A percentile compares a stretch with the other conserved stretches of the same genome.
Evolutionary conservation across 2,113 vertebrate species (phyloP).

Genomic region (Atherinomorus stipes): DNA sequence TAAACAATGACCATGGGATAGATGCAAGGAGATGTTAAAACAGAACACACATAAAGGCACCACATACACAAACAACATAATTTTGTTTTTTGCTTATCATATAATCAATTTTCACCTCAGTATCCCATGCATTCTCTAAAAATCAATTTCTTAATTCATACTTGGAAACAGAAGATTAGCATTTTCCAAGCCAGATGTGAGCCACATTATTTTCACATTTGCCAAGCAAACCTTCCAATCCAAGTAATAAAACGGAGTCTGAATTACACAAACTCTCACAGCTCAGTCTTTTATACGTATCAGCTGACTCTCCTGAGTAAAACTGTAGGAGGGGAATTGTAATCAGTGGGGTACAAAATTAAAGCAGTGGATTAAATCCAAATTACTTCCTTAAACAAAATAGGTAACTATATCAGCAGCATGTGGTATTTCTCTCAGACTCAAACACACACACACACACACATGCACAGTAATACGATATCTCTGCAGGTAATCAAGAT

Average conservation of each 20-base stretch:
- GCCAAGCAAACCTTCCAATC: slow-evolving; percentile 5
- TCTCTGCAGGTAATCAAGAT: slow-evolving; percentile 31
- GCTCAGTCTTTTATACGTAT: slow-evolving; percentile 21
- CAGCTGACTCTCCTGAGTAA: slow-evolving; percentile 24
- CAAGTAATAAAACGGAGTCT: slow-evolving; percentile 21
- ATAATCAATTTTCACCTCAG: no score
- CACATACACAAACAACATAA: no score
- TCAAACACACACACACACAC: neutral
- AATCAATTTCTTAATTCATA: slow-evolving; percentile 6
- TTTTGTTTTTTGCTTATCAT: no score
- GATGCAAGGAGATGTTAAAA: neutral
- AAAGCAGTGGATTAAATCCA: slow-evolving; percentile 56
- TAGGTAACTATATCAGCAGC: slow-evolving; percentile 58
- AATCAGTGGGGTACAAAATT: slow-evolving; percentile 62
- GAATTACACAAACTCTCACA: slow-evolving; percentile 37
- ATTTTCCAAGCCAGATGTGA: neutral
- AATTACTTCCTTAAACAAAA: slow-evolving; percentile 71
- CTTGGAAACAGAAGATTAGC: neutral
- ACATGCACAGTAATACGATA: slow-evolving; percentile 19
- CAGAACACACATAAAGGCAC: neutral
- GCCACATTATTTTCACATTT: slow-evolving; percentile 27
- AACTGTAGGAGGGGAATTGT: slow-evolving; percentile 60
- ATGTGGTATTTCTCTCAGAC: slow-evolving; percentile 35
- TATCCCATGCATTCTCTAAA: neutral
- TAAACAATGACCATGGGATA: neutral